Conservation (phyloP, 2,113 vertebrate genomes). For the Oreochromis niloticus region DNA sequence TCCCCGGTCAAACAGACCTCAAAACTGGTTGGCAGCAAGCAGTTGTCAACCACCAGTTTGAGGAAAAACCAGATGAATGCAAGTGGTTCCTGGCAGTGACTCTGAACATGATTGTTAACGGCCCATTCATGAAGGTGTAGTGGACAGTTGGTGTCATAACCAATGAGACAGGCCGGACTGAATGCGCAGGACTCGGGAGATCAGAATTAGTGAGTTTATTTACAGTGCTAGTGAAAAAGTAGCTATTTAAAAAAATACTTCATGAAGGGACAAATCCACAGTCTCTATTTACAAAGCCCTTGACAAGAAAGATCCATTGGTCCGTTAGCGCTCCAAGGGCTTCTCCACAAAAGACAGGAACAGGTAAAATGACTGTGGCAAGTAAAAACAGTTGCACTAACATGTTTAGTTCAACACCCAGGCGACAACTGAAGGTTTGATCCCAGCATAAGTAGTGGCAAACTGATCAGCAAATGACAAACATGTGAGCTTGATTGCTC, state of each 20-base stretch:
- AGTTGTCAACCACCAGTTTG: neutral
- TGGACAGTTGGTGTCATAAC: neutral
- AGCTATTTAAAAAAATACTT: neutral
- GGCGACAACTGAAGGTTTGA: neutral
- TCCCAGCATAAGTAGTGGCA: neutral
- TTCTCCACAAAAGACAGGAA: neutral
- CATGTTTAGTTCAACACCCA: neutral
- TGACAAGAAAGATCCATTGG: neutral
- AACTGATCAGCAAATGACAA: neutral
- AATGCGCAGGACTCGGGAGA: neutral
- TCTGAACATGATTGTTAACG: neutral
- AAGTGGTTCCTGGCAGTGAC: neutral
- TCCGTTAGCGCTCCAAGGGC: accelerated
- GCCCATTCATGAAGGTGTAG: neutral
- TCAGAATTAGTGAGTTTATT: neutral
- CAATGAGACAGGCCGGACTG: neutral
- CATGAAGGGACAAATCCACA: neutral
- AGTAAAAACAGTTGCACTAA: neutral
- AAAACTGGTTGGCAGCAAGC: neutral
- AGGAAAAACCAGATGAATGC: neutral
- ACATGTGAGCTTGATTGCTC: neutral
- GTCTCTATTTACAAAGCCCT: neutral
- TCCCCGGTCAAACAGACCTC: neutral
- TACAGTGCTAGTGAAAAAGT: neutral
- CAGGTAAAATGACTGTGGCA: neutral